Conservation (phyloP, 2,797 vertebrate species). For the Cyprinodon diabolis region DNA sequence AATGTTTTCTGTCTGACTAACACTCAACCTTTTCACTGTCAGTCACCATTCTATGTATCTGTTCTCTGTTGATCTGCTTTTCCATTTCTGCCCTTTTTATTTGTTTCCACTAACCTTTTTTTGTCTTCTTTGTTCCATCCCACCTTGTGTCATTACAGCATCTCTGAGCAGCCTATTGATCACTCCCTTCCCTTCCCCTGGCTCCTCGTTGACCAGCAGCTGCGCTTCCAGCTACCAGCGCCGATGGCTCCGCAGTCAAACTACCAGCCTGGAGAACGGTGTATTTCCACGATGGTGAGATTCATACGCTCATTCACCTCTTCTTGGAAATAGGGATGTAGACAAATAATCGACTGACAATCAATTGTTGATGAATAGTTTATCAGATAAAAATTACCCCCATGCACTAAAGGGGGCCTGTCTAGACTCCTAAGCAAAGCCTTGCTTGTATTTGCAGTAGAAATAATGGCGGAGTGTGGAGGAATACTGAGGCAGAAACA, state of each 20-base stretch:
- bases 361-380: no score
- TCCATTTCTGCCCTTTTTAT: constrained; percentile 8
- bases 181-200: constrained; percentile 95
- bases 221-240: constrained; percentile 98
- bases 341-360: no score
- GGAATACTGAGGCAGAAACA: no score
- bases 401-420: no score
- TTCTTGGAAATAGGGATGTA: not conserved
- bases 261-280: constrained; percentile 97
- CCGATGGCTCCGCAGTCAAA: constrained; percentile 97
- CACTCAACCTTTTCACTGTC: constrained; percentile 38
- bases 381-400: no score
- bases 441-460: no score
- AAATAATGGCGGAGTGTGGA: no score
- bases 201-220: constrained; percentile 95
- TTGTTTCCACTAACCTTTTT: not conserved
- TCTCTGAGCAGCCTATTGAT: constrained; percentile 97
- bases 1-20: constrained; percentile 44
- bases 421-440: no score
- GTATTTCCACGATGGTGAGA: constrained; percentile 97
- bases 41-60: constrained; percentile 38
- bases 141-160: constrained; percentile 74
- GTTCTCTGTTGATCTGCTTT: constrained; percentile 6
- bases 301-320: not conserved
- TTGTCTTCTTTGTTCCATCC: constrained; percentile 5